Conservation (phyloP, 2,797 vertebrate genomes). For the Sebastes taczanowskii region DNA sequence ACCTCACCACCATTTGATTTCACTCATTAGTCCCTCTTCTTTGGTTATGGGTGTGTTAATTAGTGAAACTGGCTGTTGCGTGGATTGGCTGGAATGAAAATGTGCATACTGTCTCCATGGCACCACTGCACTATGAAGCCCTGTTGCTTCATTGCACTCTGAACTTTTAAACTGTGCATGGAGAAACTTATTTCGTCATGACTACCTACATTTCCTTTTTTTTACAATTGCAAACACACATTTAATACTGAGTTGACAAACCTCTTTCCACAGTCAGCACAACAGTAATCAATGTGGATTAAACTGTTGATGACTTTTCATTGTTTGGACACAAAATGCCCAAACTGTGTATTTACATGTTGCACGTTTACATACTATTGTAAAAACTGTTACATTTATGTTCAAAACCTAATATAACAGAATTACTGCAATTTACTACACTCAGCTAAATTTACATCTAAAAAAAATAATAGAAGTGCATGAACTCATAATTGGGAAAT, state of each 20-base stretch:
- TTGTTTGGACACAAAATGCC: not conserved
- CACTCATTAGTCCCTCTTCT: not conserved
- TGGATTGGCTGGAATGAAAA: not conserved
- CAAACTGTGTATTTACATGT: not conserved
- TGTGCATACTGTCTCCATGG: not conserved
- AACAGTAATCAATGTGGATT: not conserved
- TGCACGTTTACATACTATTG: not conserved
- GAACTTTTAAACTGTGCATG: not conserved
- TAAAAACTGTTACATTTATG: too few species aligned
- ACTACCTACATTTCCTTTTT: not conserved
- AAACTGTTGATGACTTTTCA: not conserved
- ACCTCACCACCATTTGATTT: slow-evolving; percentile 14
- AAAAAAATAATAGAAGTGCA: not conserved
- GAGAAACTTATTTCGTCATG: not conserved
- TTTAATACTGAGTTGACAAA: not conserved
- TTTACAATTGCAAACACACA: not conserved
- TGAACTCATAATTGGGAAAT: not conserved
- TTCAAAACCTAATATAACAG: not conserved
- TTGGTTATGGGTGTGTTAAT: not conserved
- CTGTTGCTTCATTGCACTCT: not conserved
- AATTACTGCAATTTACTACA: not conserved
- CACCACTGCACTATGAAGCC: not conserved
- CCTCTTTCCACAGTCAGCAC: not conserved
- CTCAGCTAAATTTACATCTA: not conserved
- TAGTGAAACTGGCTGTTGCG: not conserved